Evolutionary conservation across 2,113 vertebrate species (phyloP), one percentile per base, ranked within the genome.

Genomic region (Larimichthys polyactis): DNA sequence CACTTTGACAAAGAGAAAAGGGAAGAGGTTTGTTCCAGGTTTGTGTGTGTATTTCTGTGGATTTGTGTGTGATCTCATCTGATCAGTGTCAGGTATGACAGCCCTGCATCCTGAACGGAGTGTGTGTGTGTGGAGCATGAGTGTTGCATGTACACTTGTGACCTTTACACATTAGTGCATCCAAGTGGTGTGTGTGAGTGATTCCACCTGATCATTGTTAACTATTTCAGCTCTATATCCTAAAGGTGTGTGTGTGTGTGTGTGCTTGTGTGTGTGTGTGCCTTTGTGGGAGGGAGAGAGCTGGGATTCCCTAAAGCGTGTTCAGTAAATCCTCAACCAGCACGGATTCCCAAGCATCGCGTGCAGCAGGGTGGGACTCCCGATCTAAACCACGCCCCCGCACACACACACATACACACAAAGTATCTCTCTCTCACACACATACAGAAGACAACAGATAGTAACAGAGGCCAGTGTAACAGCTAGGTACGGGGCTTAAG

Each of bases 261-360:
- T 5, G 32, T 51, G 84, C 19, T 62, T 36, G 81, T 71, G 78
- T 36, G 69, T 48, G 48, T 51, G 76, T 66, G 54, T 27, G 67
- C 2, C 3, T 17, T 57, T 44, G 55, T 46, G 51, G 58, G 75
- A 59, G 22, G 29, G 29, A 49, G 64, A 66, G 66, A 57, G 75
- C 74, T 80, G 90, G 90, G 91, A 93, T 89, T 94, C 92, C 92
- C 91, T 89, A 86, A 92, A 91, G 91, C 89, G 70, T 92, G 83
- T 87, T 49, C 74, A 90, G 82, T 92, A 94, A 94, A 94, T 93
- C 93, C 89, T 89, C 71, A 75, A 71, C 76, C 84, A 16, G 87
- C 86, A 92, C 77, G 43, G 83, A 89, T 89, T 88, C 89, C 74
- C 79, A 73, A 83, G 89, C 71, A 86, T 94, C 22, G 90, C 88